Conservation (phyloP, 2,113 vertebrate species). For the Eudyptes chrysolophus region DNA sequence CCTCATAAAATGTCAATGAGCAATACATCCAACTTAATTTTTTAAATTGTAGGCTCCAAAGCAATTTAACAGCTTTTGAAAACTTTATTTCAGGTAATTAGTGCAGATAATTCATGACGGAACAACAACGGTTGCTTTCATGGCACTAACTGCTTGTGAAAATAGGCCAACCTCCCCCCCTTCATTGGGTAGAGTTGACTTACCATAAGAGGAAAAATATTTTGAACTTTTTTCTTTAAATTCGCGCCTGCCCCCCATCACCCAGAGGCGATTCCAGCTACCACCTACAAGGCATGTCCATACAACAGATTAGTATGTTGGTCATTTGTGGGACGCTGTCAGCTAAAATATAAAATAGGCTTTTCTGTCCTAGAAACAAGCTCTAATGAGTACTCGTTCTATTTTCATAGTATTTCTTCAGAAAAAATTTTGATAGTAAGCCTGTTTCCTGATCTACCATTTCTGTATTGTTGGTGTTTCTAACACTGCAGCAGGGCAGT, state of each 20-base stretch:
- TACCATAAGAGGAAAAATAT: background rate
- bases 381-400: background rate
- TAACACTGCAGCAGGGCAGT: background rate
- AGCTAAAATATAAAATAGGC: background rate
- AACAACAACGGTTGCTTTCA: conserved; percentile 69
- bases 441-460: background rate
- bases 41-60: background rate
- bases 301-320: background rate
- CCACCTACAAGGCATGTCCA: background rate
- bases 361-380: background rate
- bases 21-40: background rate
- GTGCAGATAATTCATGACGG: conserved; percentile 21
- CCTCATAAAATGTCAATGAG: conserved; percentile 15
- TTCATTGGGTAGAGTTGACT: background rate
- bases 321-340: background rate
- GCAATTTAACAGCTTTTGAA: conserved; percentile 10
- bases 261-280: background rate
- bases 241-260: background rate
- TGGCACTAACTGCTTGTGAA: background rate
- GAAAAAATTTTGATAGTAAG: background rate
- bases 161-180: background rate
- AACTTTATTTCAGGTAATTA: conserved; percentile 45
- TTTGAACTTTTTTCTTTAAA: background rate
- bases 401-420: background rate
- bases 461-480: background rate